Evolutionary conservation across 2,797 vertebrate species (phyloP).

Genomic region (Hydrophis major): DNA sequence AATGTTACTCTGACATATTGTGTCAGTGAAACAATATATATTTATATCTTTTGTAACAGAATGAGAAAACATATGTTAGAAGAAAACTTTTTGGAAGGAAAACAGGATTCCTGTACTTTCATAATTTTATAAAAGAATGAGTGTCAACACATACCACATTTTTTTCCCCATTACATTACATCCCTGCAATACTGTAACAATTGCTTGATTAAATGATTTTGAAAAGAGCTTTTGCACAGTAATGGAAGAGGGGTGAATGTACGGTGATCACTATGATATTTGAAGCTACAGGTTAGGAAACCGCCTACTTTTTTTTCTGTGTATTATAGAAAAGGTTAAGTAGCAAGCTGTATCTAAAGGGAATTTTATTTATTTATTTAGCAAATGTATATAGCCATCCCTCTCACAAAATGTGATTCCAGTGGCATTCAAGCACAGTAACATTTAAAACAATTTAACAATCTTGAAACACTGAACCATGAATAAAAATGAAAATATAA

Average conservation of each 20-base stretch:
- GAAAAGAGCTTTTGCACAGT: neutral
- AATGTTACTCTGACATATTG: neutral
- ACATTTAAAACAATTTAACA: neutral
- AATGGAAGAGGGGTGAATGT: neutral
- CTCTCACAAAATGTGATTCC: neutral
- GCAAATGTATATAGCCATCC: neutral
- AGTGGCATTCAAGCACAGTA: neutral
- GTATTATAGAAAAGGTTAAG: neutral
- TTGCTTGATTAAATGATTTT: neutral
- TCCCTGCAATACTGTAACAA: neutral
- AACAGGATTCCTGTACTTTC: neutral
- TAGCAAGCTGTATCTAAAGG: neutral
- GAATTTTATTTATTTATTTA: neutral
- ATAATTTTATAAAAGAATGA: neutral
- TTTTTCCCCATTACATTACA: neutral
- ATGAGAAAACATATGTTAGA: neutral
- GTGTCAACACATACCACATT: neutral
- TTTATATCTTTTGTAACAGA: neutral
- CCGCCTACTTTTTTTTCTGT: neutral
- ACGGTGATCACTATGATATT: neutral
- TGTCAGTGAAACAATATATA: neutral
- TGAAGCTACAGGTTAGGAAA: neutral
- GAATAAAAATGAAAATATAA: neutral
- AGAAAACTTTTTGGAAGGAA: neutral
- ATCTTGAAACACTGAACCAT: neutral